Evolutionary conservation across 2,797 vertebrate species (phyloP), one percentile per base, ranked within the genome.

Genomic region (Coracias cyanogaster): DNA sequence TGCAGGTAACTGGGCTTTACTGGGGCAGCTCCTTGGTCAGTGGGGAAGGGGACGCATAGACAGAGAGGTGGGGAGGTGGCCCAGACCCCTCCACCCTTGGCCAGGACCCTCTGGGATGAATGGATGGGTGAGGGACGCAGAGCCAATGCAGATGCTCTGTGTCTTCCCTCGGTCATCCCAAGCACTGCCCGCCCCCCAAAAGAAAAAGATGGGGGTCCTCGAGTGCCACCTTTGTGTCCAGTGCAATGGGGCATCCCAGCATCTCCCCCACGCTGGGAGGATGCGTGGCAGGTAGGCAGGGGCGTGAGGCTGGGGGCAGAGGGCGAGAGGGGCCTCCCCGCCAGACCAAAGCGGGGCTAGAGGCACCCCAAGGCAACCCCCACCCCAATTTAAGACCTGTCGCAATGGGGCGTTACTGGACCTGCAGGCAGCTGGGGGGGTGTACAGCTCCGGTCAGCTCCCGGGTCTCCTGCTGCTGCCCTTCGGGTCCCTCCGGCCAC

Each of bases 211-310:
- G 46, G 19, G 41, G 43, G 33, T 7, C 45, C 9, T 37, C 1
- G 29, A 13, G 31, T 83, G 60, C 4, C 55, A 66, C 79, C 39
- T 43, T 5, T 6, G 86, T 57, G 74, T 55, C 37, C 31, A 20
- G 48, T 1, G 10, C 55, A 15, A 37, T 1, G 48, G 60, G 26
- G 6, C 2, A 10, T 4, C 22, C 65, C 71, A 22, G 16, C 16
- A 1, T 14, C 7, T 31, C 25, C 6, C 1, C 72, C 3, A 2
- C 1, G 0, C 49, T n/a, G 37, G 20, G 31, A 31, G 31, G 22
- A 37, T 0, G 6, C 35, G 29, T 6, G 1, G 21, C 14, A 6
- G 45, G 6, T 0, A 4, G 45, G 51, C n/a, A 51, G 37, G 37
- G 51, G 25, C 10, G 4, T 0, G 22, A 31, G 20, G 45, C 4